Evolutionary conservation across 2,888 invertebrate genomes (phyloP).

Genomic region (Ornithoptera priamus): DNA sequence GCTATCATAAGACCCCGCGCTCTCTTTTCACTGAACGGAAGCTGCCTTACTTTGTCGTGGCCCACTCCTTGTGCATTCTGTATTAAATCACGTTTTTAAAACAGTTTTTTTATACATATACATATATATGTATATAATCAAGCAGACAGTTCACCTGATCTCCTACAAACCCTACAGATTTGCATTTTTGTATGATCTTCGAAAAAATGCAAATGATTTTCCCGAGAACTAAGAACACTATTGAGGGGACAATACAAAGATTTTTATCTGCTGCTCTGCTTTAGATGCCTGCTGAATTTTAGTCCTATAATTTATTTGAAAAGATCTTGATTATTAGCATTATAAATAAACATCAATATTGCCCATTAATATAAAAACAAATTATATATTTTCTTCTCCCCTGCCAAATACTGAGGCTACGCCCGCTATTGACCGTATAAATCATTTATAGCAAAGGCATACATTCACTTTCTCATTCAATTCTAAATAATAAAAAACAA

Average conservation of each 20-base stretch:
- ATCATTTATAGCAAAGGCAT: neutral
- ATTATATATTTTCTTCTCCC: neutral
- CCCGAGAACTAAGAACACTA: neutral
- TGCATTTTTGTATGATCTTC: neutral
- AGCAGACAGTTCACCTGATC: neutral
- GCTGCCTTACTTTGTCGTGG: slow-evolving; percentile 3
- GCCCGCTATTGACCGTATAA: no score
- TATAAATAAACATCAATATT: neutral
- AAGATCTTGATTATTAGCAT: neutral
- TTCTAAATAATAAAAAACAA: neutral
- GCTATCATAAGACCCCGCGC: slow-evolving; percentile 22
- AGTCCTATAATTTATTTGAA: neutral
- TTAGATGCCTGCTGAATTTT: neutral
- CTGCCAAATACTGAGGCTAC: neutral
- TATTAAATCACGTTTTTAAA: neutral
- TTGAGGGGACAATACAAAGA: neutral
- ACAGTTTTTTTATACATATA: neutral
- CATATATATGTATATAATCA: neutral
- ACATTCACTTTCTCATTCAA: neutral
- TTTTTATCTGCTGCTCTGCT: neutral
- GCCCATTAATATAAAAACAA: no score
- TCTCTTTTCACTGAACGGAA: slow-evolving; percentile 18
- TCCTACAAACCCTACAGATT: neutral
- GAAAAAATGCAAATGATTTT: neutral
- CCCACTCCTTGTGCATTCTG: slow-evolving; percentile 5